Base-by-base conservation (phyloP, 2,888 invertebrate genomes). In the Ectropis crepuscularia region DNA sequence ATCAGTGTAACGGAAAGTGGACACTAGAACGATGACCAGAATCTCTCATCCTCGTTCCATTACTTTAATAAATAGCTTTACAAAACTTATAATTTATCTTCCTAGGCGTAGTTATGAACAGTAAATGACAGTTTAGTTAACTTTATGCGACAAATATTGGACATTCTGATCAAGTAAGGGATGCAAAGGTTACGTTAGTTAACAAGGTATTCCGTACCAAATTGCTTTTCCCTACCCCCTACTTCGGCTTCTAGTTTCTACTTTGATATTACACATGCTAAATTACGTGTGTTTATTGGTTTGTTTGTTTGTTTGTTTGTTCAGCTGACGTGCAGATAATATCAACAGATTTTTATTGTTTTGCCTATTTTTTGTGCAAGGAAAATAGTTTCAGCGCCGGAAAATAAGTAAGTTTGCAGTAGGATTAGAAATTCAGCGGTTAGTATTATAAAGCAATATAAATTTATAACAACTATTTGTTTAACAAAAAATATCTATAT, bases 1-100 rank as follows among this genome's bases (percentile, higher is more conserved):
- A 80, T 77, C 74, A 81, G 74, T 74, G 81, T 81, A 80, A 75
- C 65, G 73, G 70, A 78, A 79, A 86, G 79, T 73, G 81, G 85
- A 87, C 75, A 81, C 86, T 77, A 77, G 81, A 81, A 81, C 69
- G 61, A 70, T 63, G 85, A 83, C 85, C 85, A 78, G 82, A 61
- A 85, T 87, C 78, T 79, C 78, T 85, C 85, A 80, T 73, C 58
- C 73, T 62, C 74, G 62, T 73, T 77, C 84, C 83, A 88, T 88
- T 88, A 87, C 77, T 78, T 72, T 74, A 79, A 88, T 80, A 88
- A 86, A 89, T 87, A 80, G 85, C 76, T 60, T 60, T 65, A 71
- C 74, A 73, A 73, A 79, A 79, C 68, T 72, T 63, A 51, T 61
- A 59, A 61, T 53, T 58, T 61, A 61, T 61, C 49, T 58, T 47